These are phyloP conservation scores for Rhadina sibilatrix DNA, from an alignment of 2,113 vertebrate species.

Conservation along the genomic window DNA sequence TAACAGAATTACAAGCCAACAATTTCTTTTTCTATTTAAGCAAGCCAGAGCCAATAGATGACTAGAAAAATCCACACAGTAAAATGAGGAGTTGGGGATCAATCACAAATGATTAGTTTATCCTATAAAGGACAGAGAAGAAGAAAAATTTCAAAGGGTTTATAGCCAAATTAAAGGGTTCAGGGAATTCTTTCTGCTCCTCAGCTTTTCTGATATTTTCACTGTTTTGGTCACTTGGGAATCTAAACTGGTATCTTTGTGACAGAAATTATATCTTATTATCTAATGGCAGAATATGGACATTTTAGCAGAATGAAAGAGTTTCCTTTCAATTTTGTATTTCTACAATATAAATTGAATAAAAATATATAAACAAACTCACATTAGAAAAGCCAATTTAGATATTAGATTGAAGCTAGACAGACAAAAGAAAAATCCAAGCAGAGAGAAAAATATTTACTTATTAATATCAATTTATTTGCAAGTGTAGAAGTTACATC, in stretches of 20 bases:
- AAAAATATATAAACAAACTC: neutral
- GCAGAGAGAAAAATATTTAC: neutral
- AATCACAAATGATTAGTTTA: neutral
- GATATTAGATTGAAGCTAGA: neutral
- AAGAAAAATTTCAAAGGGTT: neutral
- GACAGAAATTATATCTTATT: neutral
- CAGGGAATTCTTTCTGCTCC: neutral
- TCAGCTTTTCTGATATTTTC: neutral
- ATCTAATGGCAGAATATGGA: neutral
- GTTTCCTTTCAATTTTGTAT: neutral
- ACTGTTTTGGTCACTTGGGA: neutral
- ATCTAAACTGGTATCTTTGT: neutral
- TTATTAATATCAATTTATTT: neutral
- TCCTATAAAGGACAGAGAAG: neutral
- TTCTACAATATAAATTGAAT: neutral
- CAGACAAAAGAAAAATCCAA: neutral
- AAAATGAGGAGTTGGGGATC: neutral
- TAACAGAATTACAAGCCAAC: neutral
- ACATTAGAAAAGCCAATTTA: neutral
- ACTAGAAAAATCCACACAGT: neutral
- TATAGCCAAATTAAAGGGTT: neutral
- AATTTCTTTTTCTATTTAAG: neutral
- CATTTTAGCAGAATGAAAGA: neutral
- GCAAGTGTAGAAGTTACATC: neutral
- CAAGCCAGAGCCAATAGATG: neutral